A percentile compares a stretch with the other conserved stretches of the same genome.
Conservation (phyloP, 1,140 invertebrate genomes). For the Saxidomus purpurata region DNA sequence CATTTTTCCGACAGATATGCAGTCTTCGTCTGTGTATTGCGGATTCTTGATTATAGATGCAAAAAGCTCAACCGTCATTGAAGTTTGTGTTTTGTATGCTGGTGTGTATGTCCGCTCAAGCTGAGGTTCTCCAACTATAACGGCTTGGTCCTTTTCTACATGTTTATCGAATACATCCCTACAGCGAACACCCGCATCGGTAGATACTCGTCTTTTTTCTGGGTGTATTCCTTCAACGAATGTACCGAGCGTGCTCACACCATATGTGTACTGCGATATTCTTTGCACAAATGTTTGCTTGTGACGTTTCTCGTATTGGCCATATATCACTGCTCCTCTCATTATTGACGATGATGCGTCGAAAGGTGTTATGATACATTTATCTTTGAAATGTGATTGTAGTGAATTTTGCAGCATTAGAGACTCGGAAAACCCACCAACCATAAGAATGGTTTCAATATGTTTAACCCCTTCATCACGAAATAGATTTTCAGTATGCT, state of each 20-base stretch:
- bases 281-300: not conserved
- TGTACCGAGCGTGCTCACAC: not conserved
- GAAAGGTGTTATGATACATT: constrained; percentile 50
- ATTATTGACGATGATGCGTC: constrained; percentile 57
- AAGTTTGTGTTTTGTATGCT: not conserved
- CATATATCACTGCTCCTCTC: constrained; percentile 66
- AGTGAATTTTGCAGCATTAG: constrained; percentile 47
- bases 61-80: not conserved
- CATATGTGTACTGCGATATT: constrained; percentile 42
- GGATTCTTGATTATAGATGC: not conserved
- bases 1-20: not conserved
- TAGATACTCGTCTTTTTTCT: not conserved
- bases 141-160: not conserved
- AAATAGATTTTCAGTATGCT: constrained; percentile 34
- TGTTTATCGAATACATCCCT: constrained; percentile 10
- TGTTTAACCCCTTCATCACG: not conserved
- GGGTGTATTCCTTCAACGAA: not conserved
- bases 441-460: constrained; percentile 46
- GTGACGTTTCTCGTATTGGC: constrained; percentile 46
- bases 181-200: not conserved
- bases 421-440: constrained; percentile 65
- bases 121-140: not conserved
- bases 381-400: not conserved
- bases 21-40: not conserved
- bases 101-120: not conserved